phyloP scores from a whole-genome alignment of 2,113 vertebrate species.

The Girardinichthys multiradiatus region DNA sequence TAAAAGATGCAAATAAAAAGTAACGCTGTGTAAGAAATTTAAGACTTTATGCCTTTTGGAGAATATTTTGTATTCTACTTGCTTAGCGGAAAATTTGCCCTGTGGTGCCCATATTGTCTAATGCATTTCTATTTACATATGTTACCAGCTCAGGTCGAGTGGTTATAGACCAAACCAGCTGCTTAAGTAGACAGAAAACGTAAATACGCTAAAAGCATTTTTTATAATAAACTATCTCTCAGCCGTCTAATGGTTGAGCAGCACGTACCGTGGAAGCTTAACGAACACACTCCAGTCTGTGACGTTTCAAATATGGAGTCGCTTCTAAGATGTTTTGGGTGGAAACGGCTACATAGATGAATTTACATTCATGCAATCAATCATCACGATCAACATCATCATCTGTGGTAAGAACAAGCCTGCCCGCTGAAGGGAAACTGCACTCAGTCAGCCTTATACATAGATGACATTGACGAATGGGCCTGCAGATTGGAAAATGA shows the following conservation, averaged over 20 bases:
- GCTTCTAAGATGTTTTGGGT: constrained; percentile 19
- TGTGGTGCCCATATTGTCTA: background rate
- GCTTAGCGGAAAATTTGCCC: background rate
- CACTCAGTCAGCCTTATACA: constrained; percentile 68
- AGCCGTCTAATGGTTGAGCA: background rate
- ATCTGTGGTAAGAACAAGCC: constrained; percentile 71
- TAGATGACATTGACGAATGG: constrained; percentile 77
- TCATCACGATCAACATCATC: constrained; percentile 73
- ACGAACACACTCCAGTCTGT: constrained; percentile 10
- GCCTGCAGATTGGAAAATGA: constrained; percentile 71
- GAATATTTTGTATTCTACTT: background rate
- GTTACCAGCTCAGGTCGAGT: background rate
- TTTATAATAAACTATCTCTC: background rate
- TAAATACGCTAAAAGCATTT: constrained; percentile 1
- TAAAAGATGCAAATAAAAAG: background rate
- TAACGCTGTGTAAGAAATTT: background rate
- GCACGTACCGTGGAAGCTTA: background rate
- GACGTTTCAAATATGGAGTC: constrained; percentile 7
- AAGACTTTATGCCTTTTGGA: background rate
- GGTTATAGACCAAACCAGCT: background rate
- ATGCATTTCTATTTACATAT: constrained; percentile 1
- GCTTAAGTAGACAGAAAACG: background rate
- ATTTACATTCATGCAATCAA: constrained; percentile 68
- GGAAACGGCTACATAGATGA: constrained; percentile 35
- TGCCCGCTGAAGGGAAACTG: constrained; percentile 68